Conservation (phyloP, 1,140 invertebrate species). For the Camponotus pennsylvanicus region DNA sequence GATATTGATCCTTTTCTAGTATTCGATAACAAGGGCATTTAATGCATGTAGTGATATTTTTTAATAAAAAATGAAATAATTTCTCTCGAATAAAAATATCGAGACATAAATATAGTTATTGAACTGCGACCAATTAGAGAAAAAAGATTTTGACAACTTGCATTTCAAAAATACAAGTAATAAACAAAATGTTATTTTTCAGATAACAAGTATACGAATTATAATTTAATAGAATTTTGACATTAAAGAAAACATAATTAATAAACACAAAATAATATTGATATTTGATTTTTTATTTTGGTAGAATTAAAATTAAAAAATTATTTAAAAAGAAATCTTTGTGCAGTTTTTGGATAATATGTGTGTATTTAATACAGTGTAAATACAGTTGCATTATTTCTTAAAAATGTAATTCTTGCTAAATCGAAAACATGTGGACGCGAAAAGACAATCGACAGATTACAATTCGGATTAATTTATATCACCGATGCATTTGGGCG, state of each 20-base stretch:
- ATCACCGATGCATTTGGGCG: background rate
- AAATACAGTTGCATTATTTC: background rate
- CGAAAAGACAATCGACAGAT: constrained; percentile 36
- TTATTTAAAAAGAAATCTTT: background rate
- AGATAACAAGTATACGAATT: background rate
- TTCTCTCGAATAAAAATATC: background rate
- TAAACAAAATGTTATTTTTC: background rate
- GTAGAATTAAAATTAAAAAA: background rate
- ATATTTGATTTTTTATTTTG: background rate
- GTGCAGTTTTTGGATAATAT: background rate
- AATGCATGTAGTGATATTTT: background rate
- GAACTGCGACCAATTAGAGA: background rate
- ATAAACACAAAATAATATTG: background rate
- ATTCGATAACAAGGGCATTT: background rate
- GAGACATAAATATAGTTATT: background rate
- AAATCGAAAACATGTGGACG: background rate
- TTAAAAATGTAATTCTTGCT: background rate
- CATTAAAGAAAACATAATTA: too few species aligned
- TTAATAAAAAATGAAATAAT: background rate
- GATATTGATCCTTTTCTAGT: background rate
- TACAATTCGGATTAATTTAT: constrained; percentile 21
- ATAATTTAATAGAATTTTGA: background rate
- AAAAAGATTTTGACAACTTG: background rate
- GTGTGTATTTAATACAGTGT: background rate
- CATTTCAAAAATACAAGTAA: background rate